Conservation (phyloP, 2,797 vertebrate species). For the Pseudotriccus pelzelni region DNA sequence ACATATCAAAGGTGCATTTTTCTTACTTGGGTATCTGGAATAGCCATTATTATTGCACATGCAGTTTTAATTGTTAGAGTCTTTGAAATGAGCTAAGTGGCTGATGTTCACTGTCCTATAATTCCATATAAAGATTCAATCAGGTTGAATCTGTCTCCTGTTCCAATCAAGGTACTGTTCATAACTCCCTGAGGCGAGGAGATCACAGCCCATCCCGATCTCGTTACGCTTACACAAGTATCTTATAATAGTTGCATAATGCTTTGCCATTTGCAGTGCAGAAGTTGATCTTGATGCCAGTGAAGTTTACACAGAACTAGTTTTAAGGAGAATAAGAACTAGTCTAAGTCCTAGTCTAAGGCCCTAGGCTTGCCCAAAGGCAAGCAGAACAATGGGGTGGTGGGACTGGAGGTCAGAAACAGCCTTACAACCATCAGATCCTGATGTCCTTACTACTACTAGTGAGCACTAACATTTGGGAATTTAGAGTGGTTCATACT, state of each 20-base stretch:
- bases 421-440: neutral
- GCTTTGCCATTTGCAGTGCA: neutral
- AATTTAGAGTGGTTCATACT: neutral
- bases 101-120: constrained; percentile 47
- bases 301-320: neutral
- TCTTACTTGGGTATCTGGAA: constrained; percentile 16
- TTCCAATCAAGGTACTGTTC: constrained; percentile 18
- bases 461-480: neutral
- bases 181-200: neutral
- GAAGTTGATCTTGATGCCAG: neutral
- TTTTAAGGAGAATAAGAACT: neutral
- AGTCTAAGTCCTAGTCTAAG: neutral
- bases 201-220: neutral
- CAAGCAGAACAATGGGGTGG: neutral
- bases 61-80: constrained; percentile 66
- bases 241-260: neutral
- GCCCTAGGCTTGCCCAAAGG: neutral
- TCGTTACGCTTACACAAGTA: neutral
- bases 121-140: constrained; percentile 49
- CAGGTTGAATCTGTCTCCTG: constrained; percentile 20
- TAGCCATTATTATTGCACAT: constrained; percentile 59
- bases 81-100: constrained; percentile 51
- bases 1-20: constrained; percentile 44
- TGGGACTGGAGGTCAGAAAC: neutral
- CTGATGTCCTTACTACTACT: neutral